Conservation (phyloP, 2,113 vertebrate species). For the Gymnobelideus leadbeateri region DNA sequence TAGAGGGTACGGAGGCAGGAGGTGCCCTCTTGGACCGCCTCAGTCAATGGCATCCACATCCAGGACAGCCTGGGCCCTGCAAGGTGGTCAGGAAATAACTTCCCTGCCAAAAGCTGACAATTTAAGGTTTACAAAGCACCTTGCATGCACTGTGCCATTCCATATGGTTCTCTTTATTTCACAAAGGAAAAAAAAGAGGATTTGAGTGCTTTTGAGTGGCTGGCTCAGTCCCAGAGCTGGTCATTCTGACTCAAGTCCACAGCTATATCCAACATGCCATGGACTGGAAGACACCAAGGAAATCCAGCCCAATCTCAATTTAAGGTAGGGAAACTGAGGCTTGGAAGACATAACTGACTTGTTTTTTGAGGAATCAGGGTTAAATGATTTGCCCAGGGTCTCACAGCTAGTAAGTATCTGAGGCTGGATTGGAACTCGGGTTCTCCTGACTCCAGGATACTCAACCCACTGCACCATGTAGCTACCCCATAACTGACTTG, state of each 20-base stretch:
- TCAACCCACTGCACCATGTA: neutral
- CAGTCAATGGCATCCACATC: neutral
- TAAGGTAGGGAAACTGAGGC: neutral
- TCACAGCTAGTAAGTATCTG: no score
- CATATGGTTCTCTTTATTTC: neutral
- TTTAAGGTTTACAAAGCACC: neutral
- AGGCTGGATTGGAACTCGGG: no score
- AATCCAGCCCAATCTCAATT: neutral
- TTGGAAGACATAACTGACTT: neutral
- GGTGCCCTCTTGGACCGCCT: neutral
- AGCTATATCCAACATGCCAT: neutral
- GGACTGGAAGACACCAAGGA: neutral
- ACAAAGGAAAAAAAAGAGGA: neutral
- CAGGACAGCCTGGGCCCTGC: neutral
- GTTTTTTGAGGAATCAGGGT: neutral
- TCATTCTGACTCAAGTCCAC: neutral
- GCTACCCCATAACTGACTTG: neutral
- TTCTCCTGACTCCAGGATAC: neutral
- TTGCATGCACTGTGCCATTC: neutral
- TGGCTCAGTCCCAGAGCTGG: neutral
- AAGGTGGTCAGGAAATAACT: neutral
- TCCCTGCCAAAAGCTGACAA: neutral
- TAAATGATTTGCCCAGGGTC: no score
- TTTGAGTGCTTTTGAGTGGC: neutral
- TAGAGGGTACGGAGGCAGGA: neutral